Evolutionary conservation across 2,888 invertebrate genomes (phyloP), one percentile per base, ranked within the genome.

Genomic region (Sisyra terminalis): DNA sequence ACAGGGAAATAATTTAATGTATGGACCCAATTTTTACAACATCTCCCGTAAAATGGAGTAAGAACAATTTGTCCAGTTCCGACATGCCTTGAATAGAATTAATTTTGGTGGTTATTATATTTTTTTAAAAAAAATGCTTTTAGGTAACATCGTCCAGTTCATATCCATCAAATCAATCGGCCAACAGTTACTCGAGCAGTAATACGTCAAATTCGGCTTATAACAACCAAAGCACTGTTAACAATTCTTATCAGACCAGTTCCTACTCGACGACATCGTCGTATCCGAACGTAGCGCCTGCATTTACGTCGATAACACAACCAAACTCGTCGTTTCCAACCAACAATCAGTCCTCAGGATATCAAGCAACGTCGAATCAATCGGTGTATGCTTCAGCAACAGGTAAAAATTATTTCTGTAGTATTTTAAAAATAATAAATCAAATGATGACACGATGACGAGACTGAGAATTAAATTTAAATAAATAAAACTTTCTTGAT

Each of bases 81-180:
- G n/a, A n/a, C n/a, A n/a, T n/a, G n/a, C n/a, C n/a, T n/a, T n/a
- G n/a, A n/a, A n/a, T n/a, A n/a, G n/a, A n/a, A n/a, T n/a, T n/a
- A n/a, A n/a, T n/a, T n/a, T n/a, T n/a, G n/a, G n/a, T n/a, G n/a
- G n/a, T n/a, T n/a, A n/a, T n/a, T n/a, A n/a, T n/a, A 24, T 14
- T 36, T 36, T 45, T 43, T 46, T 44, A n/a, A n/a, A n/a, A n/a
- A n/a, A n/a, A n/a, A n/a, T 43, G 17, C 18, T 54, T 52, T 50
- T 65, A 72, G 60, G 52, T 67, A 41, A 61, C 64, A 1, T 69
- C 69, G 44, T 52, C 63, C 5, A 63, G 54, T 53, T 43, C 47
- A 3, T 47, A 47, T 32, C 45, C 44, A 5, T 40, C 47, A 42
- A 52, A 56, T 13, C 57, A 57, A 42, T 58, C 57, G 45, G 50